Percentiles rank a stretch among this genome's conserved stretches.
These are phyloP conservation scores for Ochlodes sylvanus DNA, from an alignment of 2,888 invertebrate species.

Conservation along the genomic window DNA sequence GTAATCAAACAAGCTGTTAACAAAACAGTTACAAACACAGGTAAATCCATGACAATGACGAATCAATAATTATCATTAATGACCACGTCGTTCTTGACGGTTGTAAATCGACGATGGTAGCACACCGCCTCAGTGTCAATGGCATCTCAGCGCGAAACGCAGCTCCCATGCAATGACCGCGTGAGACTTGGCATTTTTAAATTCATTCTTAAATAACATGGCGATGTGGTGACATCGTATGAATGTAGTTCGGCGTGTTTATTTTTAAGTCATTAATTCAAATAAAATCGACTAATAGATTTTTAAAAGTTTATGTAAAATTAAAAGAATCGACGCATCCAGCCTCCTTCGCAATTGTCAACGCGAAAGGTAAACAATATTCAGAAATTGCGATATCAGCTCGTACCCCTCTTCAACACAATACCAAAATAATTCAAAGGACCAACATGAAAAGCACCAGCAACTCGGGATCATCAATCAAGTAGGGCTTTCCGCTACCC, in stretches of 20 bases:
- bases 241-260: too few relatives aligned
- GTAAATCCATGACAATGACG: constrained; percentile 20
- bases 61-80: constrained; percentile 18
- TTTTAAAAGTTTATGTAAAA: too few relatives aligned
- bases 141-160: constrained; percentile 25
- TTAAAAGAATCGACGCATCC: neutral
- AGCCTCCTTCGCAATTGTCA: neutral
- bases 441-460: neutral
- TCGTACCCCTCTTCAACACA: neutral
- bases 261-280: too few relatives aligned
- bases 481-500: constrained; percentile 14
- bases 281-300: too few relatives aligned
- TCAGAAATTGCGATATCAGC: neutral
- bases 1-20: constrained; percentile 32
- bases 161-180: constrained; percentile 36
- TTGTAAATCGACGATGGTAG: constrained; percentile 25
- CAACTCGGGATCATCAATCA: constrained; percentile 11
- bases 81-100: constrained; percentile 5
- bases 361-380: neutral
- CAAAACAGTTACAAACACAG: constrained; percentile 31
- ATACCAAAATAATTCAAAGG: constrained; percentile 12
- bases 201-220: constrained; percentile 20
- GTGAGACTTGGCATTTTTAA: constrained; percentile 39
- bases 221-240: neutral
- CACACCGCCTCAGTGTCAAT: constrained; percentile 31